phyloP scores from a whole-genome alignment of 1,140 invertebrate genomes.

The Notospermus geniculatus region DNA sequence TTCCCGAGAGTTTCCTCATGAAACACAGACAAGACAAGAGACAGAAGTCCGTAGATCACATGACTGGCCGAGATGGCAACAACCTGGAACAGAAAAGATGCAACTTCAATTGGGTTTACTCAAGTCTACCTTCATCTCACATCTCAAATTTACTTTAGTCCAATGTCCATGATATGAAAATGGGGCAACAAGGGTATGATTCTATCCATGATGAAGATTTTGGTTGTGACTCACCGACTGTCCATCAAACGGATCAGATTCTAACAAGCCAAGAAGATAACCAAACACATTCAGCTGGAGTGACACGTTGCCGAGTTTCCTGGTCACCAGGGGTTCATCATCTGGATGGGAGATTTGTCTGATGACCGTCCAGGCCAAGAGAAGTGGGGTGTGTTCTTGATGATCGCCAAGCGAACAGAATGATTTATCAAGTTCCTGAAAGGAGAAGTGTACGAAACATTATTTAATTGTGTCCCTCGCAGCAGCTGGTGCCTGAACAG shows the following conservation, averaged over 20 bases:
- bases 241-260: slow-evolving; percentile 37
- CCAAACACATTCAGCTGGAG: slow-evolving; percentile 50
- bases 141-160: no score
- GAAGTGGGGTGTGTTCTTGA: slow-evolving; percentile 45
- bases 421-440: slow-evolving; percentile 40
- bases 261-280: slow-evolving; percentile 38
- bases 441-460: slow-evolving; percentile 1
- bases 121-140: no score
- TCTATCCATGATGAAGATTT: neutral
- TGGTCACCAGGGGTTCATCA: slow-evolving; percentile 19
- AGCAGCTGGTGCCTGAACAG: no score
- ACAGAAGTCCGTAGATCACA: slow-evolving; percentile 33
- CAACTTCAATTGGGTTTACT: no score
- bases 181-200: no score
- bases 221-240: slow-evolving; percentile 34
- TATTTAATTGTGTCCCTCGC: no score
- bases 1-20: slow-evolving; percentile 37
- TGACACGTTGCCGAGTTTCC: slow-evolving; percentile 47
- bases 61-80: slow-evolving; percentile 14
- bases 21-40: slow-evolving; percentile 31
- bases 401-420: slow-evolving; percentile 34
- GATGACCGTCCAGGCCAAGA: slow-evolving; percentile 51
- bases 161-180: no score
- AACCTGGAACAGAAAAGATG: slow-evolving; percentile 11
- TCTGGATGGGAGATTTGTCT: slow-evolving; percentile 30